Evolutionary conservation across 1,140 invertebrate species (phyloP).

Genomic region (Macrobrachium rosenbergii): DNA sequence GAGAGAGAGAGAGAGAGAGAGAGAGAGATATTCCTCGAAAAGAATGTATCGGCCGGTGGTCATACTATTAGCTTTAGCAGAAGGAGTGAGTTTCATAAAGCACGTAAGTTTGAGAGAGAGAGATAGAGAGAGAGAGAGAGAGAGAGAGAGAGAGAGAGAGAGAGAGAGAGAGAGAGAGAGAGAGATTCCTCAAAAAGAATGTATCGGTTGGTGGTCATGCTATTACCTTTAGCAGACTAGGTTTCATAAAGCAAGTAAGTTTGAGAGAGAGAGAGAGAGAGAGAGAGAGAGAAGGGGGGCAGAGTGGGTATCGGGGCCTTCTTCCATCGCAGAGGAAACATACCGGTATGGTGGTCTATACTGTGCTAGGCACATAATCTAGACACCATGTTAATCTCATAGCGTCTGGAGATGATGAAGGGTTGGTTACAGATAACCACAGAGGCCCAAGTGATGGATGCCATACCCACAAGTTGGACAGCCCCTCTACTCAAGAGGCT

Average conservation of each 20-base stretch:
- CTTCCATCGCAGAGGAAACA: neutral
- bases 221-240: neutral
- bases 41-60: neutral
- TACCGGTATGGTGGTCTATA: no score
- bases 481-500: no score
- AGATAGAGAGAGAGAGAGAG: neutral
- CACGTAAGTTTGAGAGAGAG: no score
- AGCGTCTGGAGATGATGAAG: no score
- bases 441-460: no score
- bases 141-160: neutral
- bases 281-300: conserved; percentile 1
- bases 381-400: no score
- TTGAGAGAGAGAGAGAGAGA: neutral
- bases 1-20: conserved; percentile 15
- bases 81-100: no score
- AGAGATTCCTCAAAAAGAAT: neutral
- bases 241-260: neutral
- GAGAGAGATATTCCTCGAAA: neutral
- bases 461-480: no score
- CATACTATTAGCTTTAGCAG: neutral
- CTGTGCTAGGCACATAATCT: no score
- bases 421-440: no score
- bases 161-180: neutral
- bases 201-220: no score
- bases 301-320: neutral